Conservation (phyloP, 2,113 vertebrate species). For the Gallinago undulata region DNA sequence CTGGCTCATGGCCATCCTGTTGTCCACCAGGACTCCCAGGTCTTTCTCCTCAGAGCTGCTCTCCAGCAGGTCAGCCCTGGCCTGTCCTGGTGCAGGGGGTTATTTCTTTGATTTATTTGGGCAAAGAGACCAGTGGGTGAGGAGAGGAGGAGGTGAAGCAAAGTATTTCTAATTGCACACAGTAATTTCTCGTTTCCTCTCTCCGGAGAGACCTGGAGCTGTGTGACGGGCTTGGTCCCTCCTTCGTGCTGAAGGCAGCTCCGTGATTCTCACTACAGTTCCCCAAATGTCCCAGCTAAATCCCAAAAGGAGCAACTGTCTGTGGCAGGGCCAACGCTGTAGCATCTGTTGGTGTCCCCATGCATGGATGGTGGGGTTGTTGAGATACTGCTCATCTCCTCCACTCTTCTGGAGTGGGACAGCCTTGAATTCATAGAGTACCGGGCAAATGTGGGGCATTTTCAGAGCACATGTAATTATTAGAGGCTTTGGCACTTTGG, state of each 20-base stretch:
- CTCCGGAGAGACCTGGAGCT: neutral
- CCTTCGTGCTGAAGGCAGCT: neutral
- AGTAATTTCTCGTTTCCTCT: no score
- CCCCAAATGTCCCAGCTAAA: neutral
- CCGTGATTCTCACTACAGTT: neutral
- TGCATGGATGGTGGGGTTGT: rapidly evolving
- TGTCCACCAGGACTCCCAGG: no score
- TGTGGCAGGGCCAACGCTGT: neutral
- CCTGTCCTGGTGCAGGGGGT: no score
- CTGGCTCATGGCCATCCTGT: no score
- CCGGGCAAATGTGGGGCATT: neutral
- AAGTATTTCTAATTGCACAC: neutral
- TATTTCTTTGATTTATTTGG: no score
- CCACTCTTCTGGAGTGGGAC: rapidly evolving
- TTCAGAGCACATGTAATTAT: rapidly evolving
- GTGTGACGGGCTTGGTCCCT: neutral
- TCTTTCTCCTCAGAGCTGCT: no score
- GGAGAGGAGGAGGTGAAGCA: neutral
- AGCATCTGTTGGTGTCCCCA: neutral
- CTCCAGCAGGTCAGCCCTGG: no score
- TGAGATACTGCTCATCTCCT: neutral
- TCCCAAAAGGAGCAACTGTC: neutral
- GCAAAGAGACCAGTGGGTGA: neutral
- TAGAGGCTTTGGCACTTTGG: neutral
- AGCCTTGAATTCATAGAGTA: neutral